phyloP scores from a whole-genome alignment of 1,140 invertebrate species.

The Holotrichia oblita region DNA sequence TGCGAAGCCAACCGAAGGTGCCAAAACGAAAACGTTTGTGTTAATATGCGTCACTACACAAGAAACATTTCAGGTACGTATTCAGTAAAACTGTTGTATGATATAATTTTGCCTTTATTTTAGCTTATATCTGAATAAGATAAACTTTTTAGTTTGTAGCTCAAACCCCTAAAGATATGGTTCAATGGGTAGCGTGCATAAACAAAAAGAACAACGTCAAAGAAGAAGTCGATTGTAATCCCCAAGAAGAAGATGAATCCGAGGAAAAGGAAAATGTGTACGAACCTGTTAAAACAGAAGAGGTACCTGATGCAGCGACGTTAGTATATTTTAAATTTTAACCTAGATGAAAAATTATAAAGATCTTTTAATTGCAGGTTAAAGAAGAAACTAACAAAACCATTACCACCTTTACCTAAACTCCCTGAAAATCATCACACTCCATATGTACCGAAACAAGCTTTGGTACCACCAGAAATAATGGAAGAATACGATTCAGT shows the following conservation, averaged over 20 bases:
- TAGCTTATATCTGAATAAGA: background rate
- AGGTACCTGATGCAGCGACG: background rate
- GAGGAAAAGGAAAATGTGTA: constrained; percentile 1
- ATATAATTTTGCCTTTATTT: background rate
- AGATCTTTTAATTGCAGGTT: background rate
- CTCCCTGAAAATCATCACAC: background rate
- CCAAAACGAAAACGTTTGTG: background rate
- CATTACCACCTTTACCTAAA: constrained; percentile 10
- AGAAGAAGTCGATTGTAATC: background rate
- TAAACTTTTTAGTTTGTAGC: constrained; percentile 16
- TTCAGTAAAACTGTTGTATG: too few relatives aligned
- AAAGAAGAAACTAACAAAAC: background rate
- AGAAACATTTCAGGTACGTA: background rate
- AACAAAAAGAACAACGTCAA: background rate
- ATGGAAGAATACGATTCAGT: background rate
- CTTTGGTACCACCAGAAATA: background rate
- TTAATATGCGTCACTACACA: background rate
- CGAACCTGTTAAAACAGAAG: background rate
- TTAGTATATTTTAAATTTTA: background rate
- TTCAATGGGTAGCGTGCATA: constrained; percentile 6
- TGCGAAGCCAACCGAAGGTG: background rate
- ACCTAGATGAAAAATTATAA: background rate
- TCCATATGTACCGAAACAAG: background rate
- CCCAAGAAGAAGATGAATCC: background rate
- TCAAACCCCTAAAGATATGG: constrained; percentile 19